Conservation (phyloP, 1,140 invertebrate genomes). For the Drosophila fuyamai region DNA sequence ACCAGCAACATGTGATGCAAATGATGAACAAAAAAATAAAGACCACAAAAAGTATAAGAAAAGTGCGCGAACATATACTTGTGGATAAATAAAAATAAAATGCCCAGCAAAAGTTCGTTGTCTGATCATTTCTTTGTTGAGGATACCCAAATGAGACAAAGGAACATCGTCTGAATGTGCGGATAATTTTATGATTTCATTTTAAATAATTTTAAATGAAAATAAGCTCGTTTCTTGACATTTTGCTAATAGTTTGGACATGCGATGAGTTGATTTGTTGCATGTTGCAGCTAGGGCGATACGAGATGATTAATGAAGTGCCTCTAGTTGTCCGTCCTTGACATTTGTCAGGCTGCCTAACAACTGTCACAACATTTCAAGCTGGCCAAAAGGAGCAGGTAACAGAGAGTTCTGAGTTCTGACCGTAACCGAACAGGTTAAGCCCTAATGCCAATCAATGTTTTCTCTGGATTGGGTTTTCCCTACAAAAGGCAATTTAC, state of each 20-base stretch:
- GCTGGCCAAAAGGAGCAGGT: conserved; percentile 50
- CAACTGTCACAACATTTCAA: conserved; percentile 70
- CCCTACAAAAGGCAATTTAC: conserved; percentile 66
- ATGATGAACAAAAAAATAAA: conserved; percentile 46
- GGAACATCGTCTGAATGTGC: conserved; percentile 13
- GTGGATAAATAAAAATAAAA: conserved; percentile 40
- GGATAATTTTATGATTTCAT: conserved; percentile 66
- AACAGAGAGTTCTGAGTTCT: conserved; percentile 5
- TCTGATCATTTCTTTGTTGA: conserved; percentile 66
- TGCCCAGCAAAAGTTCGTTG: conserved; percentile 72
- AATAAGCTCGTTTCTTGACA: conserved; percentile 65
- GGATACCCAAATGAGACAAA: conserved; percentile 42
- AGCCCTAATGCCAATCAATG: conserved; percentile 79
- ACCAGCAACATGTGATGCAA: conserved; percentile 67
- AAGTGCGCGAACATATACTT: conserved; percentile 15
- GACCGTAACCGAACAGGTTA: conserved; percentile 66
- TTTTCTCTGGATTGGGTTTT: conserved; percentile 17
- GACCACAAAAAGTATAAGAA: conserved; percentile 32
- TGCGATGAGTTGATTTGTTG: conserved; percentile 74
- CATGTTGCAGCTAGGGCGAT: conserved; percentile 8
- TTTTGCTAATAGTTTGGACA: conserved; percentile 81
- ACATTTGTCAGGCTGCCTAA: conserved; percentile 42
- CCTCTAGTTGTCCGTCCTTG: conserved; percentile 60
- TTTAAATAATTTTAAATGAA: conserved; percentile 80
- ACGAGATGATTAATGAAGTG: conserved; percentile 83